Evolutionary conservation across 2,888 invertebrate genomes (phyloP), one percentile per base, ranked within the genome.

Genomic region (Cremastinae sp.): DNA sequence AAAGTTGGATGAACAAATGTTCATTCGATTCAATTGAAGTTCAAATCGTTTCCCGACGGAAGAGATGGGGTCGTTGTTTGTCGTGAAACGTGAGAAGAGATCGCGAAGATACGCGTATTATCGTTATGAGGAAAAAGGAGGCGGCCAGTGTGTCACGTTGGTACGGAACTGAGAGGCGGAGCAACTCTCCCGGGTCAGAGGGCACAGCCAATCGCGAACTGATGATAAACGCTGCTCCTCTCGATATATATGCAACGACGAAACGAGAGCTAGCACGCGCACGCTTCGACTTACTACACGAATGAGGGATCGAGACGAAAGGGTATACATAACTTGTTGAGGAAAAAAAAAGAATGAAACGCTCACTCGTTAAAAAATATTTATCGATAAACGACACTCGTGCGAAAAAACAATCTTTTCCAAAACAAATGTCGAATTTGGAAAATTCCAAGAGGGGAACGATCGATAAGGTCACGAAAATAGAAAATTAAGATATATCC

Each of bases 151-250:
- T 62, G 18, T 70, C 66, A 70, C 45, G 81, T 80, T 78, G 80
- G 75, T 81, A 79, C 83, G 85, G 81, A 85, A 84, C 80, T 82
- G 81, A 85, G 84, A 87, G 87, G 86, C 86, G 86, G 87, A 84
- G 87, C 84, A 65, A 81, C 74, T 64, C 80, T 81, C 81, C 75
- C 82, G 82, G 87, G 85, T 87, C 84, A 87, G 81, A 87, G 87
- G 86, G 81, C 85, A 85, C 77, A 82, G 80, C 86, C 86, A 87
- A 87, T 87, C 86, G 83, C 85, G 78, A 81, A 79, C 72, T 79
- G 79, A 73, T 85, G 86, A 87, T 87, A 87, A 87, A 80, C 84
- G 82, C 82, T 82, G 82, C 53, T 75, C 74, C 74, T 73, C 69
- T 79, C 75, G 70, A 71, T 70, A 51, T 56, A 73, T 59, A 62